Conservation (phyloP, 2,797 vertebrate species). For the Pyrocephalus nanus region DNA sequence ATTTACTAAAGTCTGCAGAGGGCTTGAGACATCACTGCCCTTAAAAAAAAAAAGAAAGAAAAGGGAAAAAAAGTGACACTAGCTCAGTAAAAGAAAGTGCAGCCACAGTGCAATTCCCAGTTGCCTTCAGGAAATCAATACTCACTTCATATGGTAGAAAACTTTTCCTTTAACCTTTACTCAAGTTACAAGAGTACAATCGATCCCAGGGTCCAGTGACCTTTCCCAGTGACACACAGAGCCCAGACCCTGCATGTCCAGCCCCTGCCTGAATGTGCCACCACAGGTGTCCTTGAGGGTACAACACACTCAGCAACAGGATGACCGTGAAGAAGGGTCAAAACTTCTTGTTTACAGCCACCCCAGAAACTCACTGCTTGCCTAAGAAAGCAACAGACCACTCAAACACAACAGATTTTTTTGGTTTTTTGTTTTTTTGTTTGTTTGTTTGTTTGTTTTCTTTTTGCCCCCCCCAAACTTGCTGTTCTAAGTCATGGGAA, state of each 20-base stretch:
- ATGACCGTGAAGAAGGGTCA: accelerated
- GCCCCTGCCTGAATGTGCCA: neutral
- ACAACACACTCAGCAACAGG: accelerated
- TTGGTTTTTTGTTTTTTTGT: accelerated
- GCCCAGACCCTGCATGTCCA: neutral
- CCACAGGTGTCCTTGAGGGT: accelerated
- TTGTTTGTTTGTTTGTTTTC: accelerated
- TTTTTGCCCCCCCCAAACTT: accelerated
- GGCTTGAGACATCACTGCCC: neutral
- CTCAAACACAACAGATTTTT: neutral
- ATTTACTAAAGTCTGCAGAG: neutral
- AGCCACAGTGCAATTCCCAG: neutral
- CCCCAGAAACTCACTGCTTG: neutral
- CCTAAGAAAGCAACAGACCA: neutral
- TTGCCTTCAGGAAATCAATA: slow-evolving; percentile 48
- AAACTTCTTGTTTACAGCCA: neutral
- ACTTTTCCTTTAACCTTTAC: slow-evolving; percentile 35
- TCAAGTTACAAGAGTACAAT: neutral
- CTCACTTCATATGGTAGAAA: neutral
- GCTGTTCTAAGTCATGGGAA: neutral
- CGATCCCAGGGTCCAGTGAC: neutral
- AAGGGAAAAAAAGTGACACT: neutral
- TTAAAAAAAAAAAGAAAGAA: neutral
- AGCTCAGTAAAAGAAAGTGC: neutral
- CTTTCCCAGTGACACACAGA: neutral